Conservation (phyloP, 2,888 invertebrate species). For the Cordilura impudica region DNA sequence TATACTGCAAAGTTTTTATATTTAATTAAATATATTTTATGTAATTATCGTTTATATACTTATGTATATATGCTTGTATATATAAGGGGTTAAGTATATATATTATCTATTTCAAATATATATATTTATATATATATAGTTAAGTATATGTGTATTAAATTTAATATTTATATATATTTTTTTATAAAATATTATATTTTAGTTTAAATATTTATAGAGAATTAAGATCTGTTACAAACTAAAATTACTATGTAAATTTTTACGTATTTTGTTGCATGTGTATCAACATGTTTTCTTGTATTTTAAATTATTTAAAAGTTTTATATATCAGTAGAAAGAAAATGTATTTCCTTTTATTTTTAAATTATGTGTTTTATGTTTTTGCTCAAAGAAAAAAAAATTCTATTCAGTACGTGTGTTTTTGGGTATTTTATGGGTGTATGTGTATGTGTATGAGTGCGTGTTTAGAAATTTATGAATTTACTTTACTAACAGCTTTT, state of each 20-base stretch:
- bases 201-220: conserved; percentile 54
- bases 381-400: neutral
- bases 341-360: conserved; percentile 15
- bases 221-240: conserved; percentile 63
- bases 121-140: conserved; percentile 48
- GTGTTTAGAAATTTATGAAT: conserved; percentile 74
- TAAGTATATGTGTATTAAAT: conserved; percentile 27
- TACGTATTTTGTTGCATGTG: conserved; percentile 72
- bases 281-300: conserved; percentile 51
- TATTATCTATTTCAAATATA: conserved; percentile 12
- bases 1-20: neutral
- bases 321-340: conserved; percentile 24
- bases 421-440: conserved; percentile 1
- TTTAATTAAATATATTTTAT: conserved; percentile 8
- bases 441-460: neutral
- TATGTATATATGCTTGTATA: too few species aligned
- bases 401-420: conserved; percentile 37
- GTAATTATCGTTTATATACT: too few species aligned
- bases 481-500: conserved; percentile 78
- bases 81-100: conserved; percentile 20
- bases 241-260: conserved; percentile 75
- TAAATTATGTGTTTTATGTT: neutral
- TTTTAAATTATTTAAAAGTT: conserved; percentile 21
- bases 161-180: conserved; percentile 15
- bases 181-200: conserved; percentile 55